Base-by-base conservation (phyloP, 1,140 invertebrate species). In the Lethocerus indicus region DNA sequence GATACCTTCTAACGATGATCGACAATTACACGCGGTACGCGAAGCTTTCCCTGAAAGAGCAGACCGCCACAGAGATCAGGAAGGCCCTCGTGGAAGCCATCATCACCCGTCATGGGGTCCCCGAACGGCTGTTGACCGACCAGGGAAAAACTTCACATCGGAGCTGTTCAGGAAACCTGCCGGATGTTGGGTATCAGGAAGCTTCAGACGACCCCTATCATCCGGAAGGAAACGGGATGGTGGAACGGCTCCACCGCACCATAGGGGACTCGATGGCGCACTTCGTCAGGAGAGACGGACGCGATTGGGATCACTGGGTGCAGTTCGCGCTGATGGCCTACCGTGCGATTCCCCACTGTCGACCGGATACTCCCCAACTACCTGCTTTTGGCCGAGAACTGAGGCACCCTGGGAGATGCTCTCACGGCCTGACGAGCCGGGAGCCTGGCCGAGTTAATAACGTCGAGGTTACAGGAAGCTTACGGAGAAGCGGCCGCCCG, bases 61-160 rank as follows among this genome's bases (percentile, higher is more conserved):
- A 66, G 53, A 59, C 62, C 50, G 62, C 63, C 0, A 37, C 47
- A 32, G 64, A 61, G 1, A 52, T 66, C 12, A 66, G 62, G 3
- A 52, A 61, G 18, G 55, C 53, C 1, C 52, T 68, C 13, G 56
- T 68, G 1, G 47, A 59, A 25, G 52, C 64, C 16, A 49, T 60
- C 7, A 45, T 69, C 27, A 56, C 51, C 42, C 50, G 59, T 13
- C 63, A 59, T 52, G 67, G 67, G 12, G 54, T 61, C 2, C 64
- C 66, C 1, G 27, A 57, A 13, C 47, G 59, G 25, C 47, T 66
- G 14, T 54, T 58, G 20, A 51, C 62, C 0, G 64, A 68, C 50
- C 60, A 64, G 50, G 66, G 1, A 23, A 57, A 25, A 63, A 63
- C 45, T 64, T 65, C 47, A 53, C 59, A 36, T 57, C 55, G 29